Evolutionary conservation across 2,888 invertebrate genomes (phyloP).

Genomic region (Arrhopalites spinosus): DNA sequence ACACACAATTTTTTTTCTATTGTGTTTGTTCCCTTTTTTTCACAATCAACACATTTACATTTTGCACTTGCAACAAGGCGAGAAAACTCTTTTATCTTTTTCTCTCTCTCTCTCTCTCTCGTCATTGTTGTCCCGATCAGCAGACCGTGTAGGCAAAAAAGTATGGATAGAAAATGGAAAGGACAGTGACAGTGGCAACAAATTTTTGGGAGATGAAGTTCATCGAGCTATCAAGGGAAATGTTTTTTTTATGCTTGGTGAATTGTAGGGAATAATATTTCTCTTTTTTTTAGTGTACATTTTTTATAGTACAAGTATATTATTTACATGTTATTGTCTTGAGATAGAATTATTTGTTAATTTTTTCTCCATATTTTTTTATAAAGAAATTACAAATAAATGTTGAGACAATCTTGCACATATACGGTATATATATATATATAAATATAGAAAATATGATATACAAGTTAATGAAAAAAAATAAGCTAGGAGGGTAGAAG

Average conservation of each 20-base stretch:
- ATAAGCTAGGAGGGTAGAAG: background rate
- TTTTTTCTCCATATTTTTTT: too few species aligned
- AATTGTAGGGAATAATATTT: too few species aligned
- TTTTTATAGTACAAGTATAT: too few species aligned
- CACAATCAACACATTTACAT: background rate
- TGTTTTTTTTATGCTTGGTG: background rate
- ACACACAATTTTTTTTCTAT: background rate
- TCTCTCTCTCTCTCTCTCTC: background rate
- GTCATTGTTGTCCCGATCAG: background rate
- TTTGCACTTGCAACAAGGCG: background rate
- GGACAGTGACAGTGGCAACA: background rate
- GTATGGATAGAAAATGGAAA: background rate
- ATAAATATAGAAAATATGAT: too few species aligned
- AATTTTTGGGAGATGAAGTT: background rate
- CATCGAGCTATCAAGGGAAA: slow-evolving; percentile 17
- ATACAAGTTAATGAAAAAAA: background rate
- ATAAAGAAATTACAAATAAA: too few species aligned
- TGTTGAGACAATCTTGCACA: too few species aligned
- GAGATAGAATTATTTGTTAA: too few species aligned
- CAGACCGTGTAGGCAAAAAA: background rate
- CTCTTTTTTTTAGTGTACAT: too few species aligned
- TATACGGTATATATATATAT: too few species aligned
- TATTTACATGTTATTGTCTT: too few species aligned
- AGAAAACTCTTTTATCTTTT: background rate
- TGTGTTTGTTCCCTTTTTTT: background rate